Evolutionary conservation across 37 sponge, comb jelly and placozoan genomes (phyloP), one percentile per base, ranked within the genome.

Genomic region (Bolinopsis microptera): DNA sequence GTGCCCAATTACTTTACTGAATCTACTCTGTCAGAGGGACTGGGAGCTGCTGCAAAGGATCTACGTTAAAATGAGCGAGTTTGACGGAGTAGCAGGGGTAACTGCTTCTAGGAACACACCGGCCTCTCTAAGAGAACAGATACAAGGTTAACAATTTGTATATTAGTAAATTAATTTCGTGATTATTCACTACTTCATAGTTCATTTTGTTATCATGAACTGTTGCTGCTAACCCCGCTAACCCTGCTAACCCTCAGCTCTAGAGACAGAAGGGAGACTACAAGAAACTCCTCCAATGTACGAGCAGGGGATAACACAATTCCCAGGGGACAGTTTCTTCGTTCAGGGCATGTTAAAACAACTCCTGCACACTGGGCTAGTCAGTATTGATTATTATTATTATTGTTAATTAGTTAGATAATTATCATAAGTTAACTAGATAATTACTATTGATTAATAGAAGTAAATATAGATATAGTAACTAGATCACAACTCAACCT

Each of bases 1-100:
- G n/a, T n/a, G n/a, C n/a, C n/a, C n/a, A n/a, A n/a, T n/a, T n/a
- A n/a, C n/a, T n/a, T n/a, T n/a, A n/a, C n/a, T n/a, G n/a, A n/a
- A n/a, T n/a, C n/a, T n/a, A n/a, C n/a, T n/a, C n/a, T n/a, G n/a
- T n/a, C 36, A 77, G 80, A 34, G 24, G 28, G 61, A 86, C 61
- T 86, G 90, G 90, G 90, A 39, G 41, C 61, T 86, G 0, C 90
- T 86, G 27, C 90, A 86, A 25, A 41, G 2, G 61, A 86, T 86
- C 0, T 86, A 86, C 61, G 41, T 41, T 0, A 35, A 34, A 28
- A 86, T 86, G 90, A 24, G 36, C 0, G 61, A 36, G 24, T 39
- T 41, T 41, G 90, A 86, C 30, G 90, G 90, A 1, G 90, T 86
- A 5, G 90, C 90, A 0, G 90, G 90, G 41, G 90, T 86, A 18